A percentile compares a stretch with the other conserved stretches of the same genome.
These are phyloP conservation scores for Crax fasciolata DNA, from an alignment of 2,797 vertebrate genomes.

Conservation along the genomic window DNA sequence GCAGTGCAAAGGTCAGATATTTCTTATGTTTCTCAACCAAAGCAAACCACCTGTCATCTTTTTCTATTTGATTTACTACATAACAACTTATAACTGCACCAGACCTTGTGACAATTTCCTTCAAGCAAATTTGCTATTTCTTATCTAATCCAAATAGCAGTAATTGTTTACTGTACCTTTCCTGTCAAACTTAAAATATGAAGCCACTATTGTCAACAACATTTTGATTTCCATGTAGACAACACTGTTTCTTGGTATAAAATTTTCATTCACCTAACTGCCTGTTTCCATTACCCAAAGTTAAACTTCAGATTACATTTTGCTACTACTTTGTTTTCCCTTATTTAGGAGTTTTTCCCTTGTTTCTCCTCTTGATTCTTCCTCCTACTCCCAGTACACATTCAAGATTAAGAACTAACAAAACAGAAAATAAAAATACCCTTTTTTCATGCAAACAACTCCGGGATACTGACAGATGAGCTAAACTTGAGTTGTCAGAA, in stretches of 20 bases:
- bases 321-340: not conserved
- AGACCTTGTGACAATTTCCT: conserved; percentile 33
- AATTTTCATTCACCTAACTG: conserved; percentile 14
- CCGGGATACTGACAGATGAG: conserved; percentile 8
- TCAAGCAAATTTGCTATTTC: conserved; percentile 41
- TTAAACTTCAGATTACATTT: conserved; percentile 2
- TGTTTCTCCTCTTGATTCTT: not conserved
- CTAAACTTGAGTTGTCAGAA: conserved; percentile 49
- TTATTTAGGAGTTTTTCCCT: not conserved
- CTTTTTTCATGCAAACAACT: conserved; percentile 19
- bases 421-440: not conserved
- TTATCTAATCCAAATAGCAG: conserved; percentile 43
- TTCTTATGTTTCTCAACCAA: conserved; percentile 39
- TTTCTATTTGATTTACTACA: conserved; percentile 14
- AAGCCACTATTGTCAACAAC: not conserved
- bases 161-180: conserved; percentile 28
- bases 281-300: not conserved
- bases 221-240: conserved; percentile 13
- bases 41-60: conserved; percentile 24
- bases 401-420: not conserved
- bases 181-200: conserved; percentile 18
- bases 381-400: not conserved
- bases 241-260: not conserved
- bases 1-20: conserved; percentile 34
- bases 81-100: conserved; percentile 10